Evolutionary conservation across 2,797 vertebrate genomes (phyloP).

Genomic region (Syndactyla subalaris): DNA sequence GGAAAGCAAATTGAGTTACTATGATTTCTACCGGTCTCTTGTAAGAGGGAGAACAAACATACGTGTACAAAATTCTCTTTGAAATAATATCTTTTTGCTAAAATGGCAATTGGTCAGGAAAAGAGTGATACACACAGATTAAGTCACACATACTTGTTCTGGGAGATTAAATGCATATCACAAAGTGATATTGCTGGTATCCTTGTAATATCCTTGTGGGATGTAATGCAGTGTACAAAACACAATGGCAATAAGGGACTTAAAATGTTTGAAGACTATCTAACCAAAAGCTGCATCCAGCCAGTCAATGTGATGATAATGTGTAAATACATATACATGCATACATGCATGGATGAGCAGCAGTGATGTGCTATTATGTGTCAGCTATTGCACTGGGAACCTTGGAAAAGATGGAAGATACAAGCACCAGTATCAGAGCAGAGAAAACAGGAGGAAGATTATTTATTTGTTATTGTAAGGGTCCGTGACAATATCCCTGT

Average conservation of each 20-base stretch:
- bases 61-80: background rate
- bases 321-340: constrained; percentile 18
- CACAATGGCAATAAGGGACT: background rate
- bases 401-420: background rate
- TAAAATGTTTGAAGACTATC: background rate
- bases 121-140: background rate
- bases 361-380: background rate
- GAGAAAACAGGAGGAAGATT: background rate
- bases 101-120: background rate
- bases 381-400: background rate
- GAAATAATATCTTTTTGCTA: background rate
- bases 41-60: background rate
- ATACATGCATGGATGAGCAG: constrained; percentile 19
- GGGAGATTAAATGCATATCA: background rate
- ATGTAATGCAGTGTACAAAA: background rate
- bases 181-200: background rate
- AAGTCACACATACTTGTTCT: background rate
- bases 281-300: background rate
- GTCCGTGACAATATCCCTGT: background rate
- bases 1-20: background rate
- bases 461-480: background rate
- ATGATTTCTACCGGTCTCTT: background rate
- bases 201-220: background rate
- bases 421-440: background rate
- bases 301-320: background rate